A percentile compares a stretch with the other conserved stretches of the same genome.
Conservation (phyloP, 2,113 vertebrate species). For the Pogonocichla stellata region DNA sequence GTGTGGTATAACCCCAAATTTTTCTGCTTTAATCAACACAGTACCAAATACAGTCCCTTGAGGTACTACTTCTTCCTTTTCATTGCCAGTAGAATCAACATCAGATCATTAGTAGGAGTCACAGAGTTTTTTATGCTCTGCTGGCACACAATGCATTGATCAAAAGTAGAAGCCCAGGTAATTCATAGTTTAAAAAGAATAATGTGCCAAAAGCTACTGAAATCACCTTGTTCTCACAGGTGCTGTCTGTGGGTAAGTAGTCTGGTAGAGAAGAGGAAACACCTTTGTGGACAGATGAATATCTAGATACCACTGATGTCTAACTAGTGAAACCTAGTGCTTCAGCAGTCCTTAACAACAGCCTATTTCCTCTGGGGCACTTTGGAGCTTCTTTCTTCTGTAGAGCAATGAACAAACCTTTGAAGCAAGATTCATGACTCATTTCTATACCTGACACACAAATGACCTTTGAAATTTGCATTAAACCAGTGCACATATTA, state of each 20-base stretch:
- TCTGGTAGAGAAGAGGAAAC: neutral
- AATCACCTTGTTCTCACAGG: neutral
- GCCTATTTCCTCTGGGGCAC: neutral
- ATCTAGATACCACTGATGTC: neutral
- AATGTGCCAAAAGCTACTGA: neutral
- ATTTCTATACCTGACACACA: neutral
- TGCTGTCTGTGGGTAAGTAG: neutral
- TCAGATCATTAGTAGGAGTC: neutral
- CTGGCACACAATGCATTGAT: neutral
- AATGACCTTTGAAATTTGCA: neutral
- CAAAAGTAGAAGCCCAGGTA: neutral
- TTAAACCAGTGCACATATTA: neutral
- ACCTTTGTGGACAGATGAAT: neutral
- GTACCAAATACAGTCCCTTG: neutral
- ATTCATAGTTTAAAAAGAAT: neutral
- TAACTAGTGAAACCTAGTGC: neutral
- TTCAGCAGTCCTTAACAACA: neutral
- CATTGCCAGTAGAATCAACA: neutral
- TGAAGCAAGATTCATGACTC: conserved; percentile 17
- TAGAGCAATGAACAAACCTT: conserved; percentile 3
- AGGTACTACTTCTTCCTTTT: neutral
- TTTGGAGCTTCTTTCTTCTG: conserved; percentile 20
- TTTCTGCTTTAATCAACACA: neutral
- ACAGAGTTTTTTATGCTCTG: neutral
- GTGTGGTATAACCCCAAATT: neutral